phyloP scores from a whole-genome alignment of 2,888 invertebrate genomes.

The Anagyrus pseudococci region DNA sequence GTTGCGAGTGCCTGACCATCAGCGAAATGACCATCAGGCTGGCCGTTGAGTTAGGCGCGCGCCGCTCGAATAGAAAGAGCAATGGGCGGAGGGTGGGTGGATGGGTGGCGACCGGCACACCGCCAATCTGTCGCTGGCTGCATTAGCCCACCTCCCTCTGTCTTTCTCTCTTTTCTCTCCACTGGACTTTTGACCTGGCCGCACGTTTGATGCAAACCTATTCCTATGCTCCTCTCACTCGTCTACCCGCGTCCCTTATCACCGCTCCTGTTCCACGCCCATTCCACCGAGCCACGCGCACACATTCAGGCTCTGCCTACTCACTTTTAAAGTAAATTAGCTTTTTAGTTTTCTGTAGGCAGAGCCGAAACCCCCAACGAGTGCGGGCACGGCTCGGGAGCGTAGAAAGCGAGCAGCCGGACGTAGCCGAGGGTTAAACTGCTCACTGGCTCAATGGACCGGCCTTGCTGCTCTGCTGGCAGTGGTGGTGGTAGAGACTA shows the following conservation, averaged over 20 bases:
- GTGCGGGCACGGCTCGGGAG: constrained; percentile 44
- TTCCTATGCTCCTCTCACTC: constrained; percentile 36
- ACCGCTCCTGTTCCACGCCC: neutral
- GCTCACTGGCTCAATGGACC: neutral
- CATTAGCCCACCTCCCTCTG: constrained; percentile 52
- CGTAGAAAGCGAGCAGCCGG: constrained; percentile 41
- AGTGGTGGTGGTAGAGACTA: constrained; percentile 10
- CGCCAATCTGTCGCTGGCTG: constrained; percentile 60
- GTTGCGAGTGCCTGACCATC: constrained; percentile 58
- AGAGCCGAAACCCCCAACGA: constrained; percentile 43
- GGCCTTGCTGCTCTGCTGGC: too few relatives aligned
- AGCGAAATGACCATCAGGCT: constrained; percentile 59
- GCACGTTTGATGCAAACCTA: constrained; percentile 51
- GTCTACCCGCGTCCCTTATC: constrained; percentile 29
- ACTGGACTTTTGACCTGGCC: constrained; percentile 53
- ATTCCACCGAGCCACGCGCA: constrained; percentile 4
- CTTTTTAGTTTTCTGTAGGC: constrained; percentile 60
- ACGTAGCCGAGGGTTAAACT: constrained; percentile 30
- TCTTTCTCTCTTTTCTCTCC: constrained; percentile 33
- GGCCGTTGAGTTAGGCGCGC: constrained; percentile 24
- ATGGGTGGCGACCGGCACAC: neutral
- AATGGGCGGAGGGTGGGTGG: constrained; percentile 16
- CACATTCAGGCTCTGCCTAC: too few relatives aligned
- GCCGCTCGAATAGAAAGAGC: constrained; percentile 27
- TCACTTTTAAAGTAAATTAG: constrained; percentile 62